Base-by-base conservation (phyloP, 2,888 invertebrate genomes). In the Drosophila niveifrons region DNA sequence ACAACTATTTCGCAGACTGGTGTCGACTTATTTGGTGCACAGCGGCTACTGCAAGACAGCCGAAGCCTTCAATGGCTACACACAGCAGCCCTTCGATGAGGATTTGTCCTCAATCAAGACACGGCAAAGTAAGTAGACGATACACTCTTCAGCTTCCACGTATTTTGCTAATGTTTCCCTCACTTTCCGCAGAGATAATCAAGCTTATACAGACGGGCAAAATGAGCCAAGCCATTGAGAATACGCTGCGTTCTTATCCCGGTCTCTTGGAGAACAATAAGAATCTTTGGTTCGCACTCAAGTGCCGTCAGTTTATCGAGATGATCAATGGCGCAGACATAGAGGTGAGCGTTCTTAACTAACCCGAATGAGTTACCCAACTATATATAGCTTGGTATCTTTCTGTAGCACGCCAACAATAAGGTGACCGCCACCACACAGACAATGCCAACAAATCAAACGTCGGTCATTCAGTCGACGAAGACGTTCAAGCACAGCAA, bases 271-370 rank as follows among this genome's bases (percentile, higher is more conserved):
- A 98, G 92, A 94, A 95, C 65, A 97, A 98, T 93, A 95, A 95
- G 84, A 97, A 98, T 93, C 94, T 99, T 87, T 94, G 98, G 92
- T 99, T 99, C 93, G 96, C 97, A 94, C 95, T 99, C 90, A 98
- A 98, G 93, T 98, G 98, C 92, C 96, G 99, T 73, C 99, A 99
- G 94, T 99, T 99, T 93, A 97, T 99, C 41, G 99, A 99, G 93
- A 98, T 99, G 98, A 97, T 99, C 78, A 97, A 97, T 93, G 98
- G 98, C 66, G 95, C 96, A 61, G 97, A 98, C 93, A 94, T 95
- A 48, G 96, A 95, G 93, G 83, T 84, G 1, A 7, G 2, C 8
- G 6, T 17, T 29, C 4, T 3, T 2, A 13, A 39, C 13, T 4
- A 6, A 13, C 23, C 7, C 13, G 6, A 6, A 1, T 11, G 1